These are phyloP conservation scores for Spongilla lacustris DNA, from an alignment of 37 sponge, comb jelly and placozoan species.

Conservation along the genomic window DNA sequence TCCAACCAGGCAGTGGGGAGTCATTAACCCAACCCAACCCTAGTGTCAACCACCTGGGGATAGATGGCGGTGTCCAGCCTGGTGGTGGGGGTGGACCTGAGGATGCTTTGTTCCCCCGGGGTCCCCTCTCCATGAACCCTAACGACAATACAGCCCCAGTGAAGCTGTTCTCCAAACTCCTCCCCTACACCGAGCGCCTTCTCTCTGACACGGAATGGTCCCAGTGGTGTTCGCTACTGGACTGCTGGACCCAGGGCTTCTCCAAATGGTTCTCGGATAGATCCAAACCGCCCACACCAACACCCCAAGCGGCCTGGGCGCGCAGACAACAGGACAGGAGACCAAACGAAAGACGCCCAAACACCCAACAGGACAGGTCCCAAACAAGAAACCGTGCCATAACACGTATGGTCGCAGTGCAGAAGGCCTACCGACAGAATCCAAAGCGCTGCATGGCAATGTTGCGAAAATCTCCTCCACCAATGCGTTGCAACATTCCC, in stretches of 20 bases:
- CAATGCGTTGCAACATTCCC: background rate
- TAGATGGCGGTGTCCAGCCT: constrained; percentile 1
- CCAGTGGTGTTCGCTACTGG: constrained; percentile 1
- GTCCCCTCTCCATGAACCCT: constrained; percentile 1
- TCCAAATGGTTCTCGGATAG: constrained; percentile 1
- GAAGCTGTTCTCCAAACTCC: constrained; percentile 1
- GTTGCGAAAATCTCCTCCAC: background rate
- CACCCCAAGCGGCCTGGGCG: constrained; percentile 1
- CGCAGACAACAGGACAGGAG: constrained; percentile 1
- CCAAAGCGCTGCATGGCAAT: constrained; percentile 1
- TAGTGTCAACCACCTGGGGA: constrained; percentile 1
- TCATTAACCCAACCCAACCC: constrained; percentile 1
- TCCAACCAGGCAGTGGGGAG: constrained; percentile 1
- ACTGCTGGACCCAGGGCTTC: constrained; percentile 1
- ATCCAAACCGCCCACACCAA: constrained; percentile 1
- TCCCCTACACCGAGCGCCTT: constrained; percentile 1
- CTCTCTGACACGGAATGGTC: constrained; percentile 1
- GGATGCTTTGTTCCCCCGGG: constrained; percentile 1
- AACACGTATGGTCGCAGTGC: constrained; percentile 1
- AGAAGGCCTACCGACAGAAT: constrained; percentile 1
- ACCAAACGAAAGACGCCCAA: constrained; percentile 1
- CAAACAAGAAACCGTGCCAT: constrained; percentile 1
- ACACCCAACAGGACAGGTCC: constrained; percentile 1
- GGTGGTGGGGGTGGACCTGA: background rate
- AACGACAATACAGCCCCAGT: constrained; percentile 1